Evolutionary conservation across 1,140 invertebrate genomes (phyloP), one percentile per base, ranked within the genome.

Genomic region (Drosophila littoralis): DNA sequence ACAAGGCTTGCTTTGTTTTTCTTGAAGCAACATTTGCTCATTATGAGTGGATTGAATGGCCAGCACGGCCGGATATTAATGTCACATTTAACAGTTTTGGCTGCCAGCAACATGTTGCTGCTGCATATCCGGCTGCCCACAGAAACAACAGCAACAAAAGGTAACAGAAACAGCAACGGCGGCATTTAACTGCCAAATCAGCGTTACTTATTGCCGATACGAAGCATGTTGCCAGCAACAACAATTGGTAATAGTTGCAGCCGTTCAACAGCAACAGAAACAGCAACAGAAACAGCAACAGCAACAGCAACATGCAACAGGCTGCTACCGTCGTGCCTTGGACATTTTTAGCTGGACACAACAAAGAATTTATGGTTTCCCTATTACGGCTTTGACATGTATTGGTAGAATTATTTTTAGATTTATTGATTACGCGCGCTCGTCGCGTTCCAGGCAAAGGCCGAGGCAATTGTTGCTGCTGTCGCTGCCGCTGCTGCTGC

Each of bases 351-450:
- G 79, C 83, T 89, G 84, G 84, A 89, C 73, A 83, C 68, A 80
- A 89, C 75, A 89, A 89, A 89, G 86, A 89, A 91, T 91, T 91
- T 91, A 91, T 91, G 85, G 89, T 89, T 91, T 91, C 84, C 90
- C 89, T 90, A 91, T 91, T 90, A 91, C 90, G 90, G 90, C 89
- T 91, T 91, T 90, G 89, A 91, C 89, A 91, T 91, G 89, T 86
- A 91, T 91, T 91, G 81, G 83, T 88, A 88, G 90, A 91, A 91
- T 91, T 91, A 91, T 91, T 91, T 91, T 91, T 91, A 91, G 89
- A 91, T 91, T 91, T 91, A 91, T 91, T 90, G 89, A 86, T 89
- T 91, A 91, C 88, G 88, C 88, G 88, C 88, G 79, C 64, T 88
- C 79, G 83, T 86, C 79, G 76, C 69, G 79, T 76, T 74, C 59